Conservation (phyloP, 1,140 invertebrate genomes). For the Drosophila kohkoa region DNA sequence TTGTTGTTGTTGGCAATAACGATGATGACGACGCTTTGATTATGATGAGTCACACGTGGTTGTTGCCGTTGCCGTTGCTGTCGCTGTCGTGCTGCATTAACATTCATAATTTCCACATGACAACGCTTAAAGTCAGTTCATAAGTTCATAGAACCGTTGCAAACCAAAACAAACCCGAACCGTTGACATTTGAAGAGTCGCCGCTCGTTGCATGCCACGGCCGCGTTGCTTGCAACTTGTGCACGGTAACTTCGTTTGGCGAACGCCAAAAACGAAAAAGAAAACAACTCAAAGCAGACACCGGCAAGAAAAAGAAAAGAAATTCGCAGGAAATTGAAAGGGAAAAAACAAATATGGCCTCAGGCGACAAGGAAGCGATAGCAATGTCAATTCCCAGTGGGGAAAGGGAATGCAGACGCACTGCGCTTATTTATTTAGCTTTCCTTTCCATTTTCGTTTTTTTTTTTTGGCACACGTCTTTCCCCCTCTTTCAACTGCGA, state of each 20-base stretch:
- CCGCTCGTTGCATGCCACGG: constrained; percentile 2
- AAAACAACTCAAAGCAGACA: background rate
- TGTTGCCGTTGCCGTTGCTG: constrained; percentile 18
- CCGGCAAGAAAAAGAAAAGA: constrained; percentile 19
- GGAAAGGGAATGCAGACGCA: constrained; percentile 40
- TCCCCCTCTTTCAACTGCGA: background rate
- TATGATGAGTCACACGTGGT: constrained; percentile 77
- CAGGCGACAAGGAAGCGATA: constrained; percentile 41
- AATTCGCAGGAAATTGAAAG: constrained; percentile 77
- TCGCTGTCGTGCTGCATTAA: constrained; percentile 59
- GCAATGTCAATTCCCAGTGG: constrained; percentile 6
- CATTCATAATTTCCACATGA: constrained; percentile 81
- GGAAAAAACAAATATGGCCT: constrained; percentile 76
- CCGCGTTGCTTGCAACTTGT: background rate
- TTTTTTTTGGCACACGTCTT: constrained; percentile 43
- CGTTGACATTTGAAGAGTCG: constrained; percentile 70
- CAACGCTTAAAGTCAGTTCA: constrained; percentile 51
- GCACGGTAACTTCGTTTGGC: constrained; percentile 27
- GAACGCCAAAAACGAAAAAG: constrained; percentile 11
- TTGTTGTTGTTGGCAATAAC: constrained; percentile 59
- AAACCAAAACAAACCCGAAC: constrained; percentile 23
- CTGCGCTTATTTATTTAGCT: constrained; percentile 28
- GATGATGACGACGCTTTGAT: constrained; percentile 62
- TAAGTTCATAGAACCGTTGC: constrained; percentile 41
- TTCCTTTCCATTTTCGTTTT: constrained; percentile 40